phyloP scores from a whole-genome alignment of 2,797 vertebrate species.

The Limnodromus scolopaceus region DNA sequence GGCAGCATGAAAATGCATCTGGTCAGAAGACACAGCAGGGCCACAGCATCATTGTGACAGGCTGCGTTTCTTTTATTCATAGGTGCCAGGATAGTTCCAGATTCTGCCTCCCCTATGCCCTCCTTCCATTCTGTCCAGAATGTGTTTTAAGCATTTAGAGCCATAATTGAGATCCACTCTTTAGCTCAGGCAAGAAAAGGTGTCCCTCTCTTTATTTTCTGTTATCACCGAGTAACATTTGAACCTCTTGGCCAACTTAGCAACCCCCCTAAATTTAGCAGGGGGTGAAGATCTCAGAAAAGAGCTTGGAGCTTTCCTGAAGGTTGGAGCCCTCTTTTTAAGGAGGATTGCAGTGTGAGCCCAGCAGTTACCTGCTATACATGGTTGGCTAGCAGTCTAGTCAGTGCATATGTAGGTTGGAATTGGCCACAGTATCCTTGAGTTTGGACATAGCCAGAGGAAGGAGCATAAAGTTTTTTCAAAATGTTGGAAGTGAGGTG shows the following conservation, averaged over 20 bases:
- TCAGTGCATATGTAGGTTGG: not conserved
- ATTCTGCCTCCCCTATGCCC: not conserved
- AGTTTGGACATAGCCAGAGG: not conserved
- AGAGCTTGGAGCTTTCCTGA: not conserved
- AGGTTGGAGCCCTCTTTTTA: not conserved
- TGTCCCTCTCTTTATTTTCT: not conserved
- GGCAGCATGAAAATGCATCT: not conserved
- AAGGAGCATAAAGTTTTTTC: not conserved
- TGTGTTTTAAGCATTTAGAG: not conserved
- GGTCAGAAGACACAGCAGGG: not conserved
- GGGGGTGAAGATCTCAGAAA: not conserved
- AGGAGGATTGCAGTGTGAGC: not conserved
- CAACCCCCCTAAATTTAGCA: not conserved
- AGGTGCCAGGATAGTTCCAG: not conserved
- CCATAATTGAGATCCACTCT: not conserved
- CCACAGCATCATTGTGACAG: not conserved
- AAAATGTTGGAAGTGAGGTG: rapidly evolving
- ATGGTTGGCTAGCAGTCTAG: not conserved
- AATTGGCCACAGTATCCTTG: not conserved
- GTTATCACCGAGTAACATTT: not conserved
- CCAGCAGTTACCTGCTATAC: not conserved
- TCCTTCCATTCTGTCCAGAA: not conserved
- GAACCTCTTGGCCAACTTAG: not conserved
- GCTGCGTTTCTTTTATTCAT: not conserved
- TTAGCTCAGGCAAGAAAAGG: not conserved